phyloP scores from a whole-genome alignment of 2,113 vertebrate genomes.

The Osmerus mordax region DNA sequence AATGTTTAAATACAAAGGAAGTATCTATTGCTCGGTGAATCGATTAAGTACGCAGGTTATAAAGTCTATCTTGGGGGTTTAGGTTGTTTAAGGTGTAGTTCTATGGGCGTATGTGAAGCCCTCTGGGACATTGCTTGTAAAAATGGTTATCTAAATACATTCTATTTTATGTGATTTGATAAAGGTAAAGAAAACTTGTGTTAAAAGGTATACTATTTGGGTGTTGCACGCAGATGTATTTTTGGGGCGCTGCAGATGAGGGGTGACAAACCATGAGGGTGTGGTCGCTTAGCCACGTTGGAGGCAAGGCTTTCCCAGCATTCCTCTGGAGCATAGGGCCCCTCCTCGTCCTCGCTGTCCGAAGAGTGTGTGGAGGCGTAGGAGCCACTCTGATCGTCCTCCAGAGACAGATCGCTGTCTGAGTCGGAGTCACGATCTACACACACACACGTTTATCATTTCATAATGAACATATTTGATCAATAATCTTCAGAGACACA shows the following conservation, averaged over 20 bases:
- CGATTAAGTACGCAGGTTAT: too few relatives aligned
- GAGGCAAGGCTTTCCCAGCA: conserved; percentile 83
- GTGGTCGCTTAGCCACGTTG: conserved; percentile 55
- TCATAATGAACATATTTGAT: not conserved
- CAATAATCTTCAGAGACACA: not conserved
- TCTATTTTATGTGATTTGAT: too few relatives aligned
- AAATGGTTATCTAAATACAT: too few relatives aligned
- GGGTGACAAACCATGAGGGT: conserved; percentile 63
- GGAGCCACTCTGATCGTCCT: conserved; percentile 88
- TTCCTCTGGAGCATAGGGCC: conserved; percentile 70
- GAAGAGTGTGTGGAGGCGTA: conserved; percentile 89
- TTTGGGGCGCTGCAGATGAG: not conserved
- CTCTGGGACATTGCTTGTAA: too few relatives aligned
- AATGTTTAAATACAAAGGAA: not conserved
- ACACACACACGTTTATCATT: conserved; percentile 15
- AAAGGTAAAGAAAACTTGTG: too few relatives aligned
- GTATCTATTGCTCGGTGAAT: too few relatives aligned
- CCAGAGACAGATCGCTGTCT: conserved; percentile 88
- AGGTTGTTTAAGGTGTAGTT: not conserved
- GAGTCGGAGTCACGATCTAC: conserved; percentile 85
- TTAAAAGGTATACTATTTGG: too few relatives aligned
- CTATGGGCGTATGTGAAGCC: too few relatives aligned
- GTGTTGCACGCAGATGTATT: too few relatives aligned
- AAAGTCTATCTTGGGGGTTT: too few relatives aligned
- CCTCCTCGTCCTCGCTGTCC: conserved; percentile 87